These are phyloP conservation scores for Eubasilissa regina DNA, from an alignment of 1,140 invertebrate genomes.

Conservation along the genomic window DNA sequence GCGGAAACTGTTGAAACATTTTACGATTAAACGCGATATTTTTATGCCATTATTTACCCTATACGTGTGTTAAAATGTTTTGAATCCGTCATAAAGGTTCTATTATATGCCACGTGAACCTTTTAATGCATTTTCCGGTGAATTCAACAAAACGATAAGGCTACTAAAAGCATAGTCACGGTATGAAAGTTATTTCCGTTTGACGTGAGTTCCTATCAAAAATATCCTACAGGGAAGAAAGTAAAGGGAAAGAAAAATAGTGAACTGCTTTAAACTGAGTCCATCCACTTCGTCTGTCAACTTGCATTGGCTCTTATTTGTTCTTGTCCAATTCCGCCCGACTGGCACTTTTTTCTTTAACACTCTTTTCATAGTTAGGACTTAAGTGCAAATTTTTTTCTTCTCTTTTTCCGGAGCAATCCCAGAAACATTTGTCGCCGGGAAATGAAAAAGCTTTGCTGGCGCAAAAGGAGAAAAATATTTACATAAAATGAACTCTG, in stretches of 20 bases:
- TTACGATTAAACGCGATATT: constrained; percentile 2
- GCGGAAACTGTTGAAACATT: constrained; percentile 22
- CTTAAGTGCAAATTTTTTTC: constrained; percentile 38
- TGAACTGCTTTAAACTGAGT: constrained; percentile 26
- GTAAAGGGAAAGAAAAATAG: constrained; percentile 31
- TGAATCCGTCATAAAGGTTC: constrained; percentile 17
- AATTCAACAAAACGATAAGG: constrained; percentile 41
- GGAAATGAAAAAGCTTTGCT: constrained; percentile 27
- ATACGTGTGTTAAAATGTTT: constrained; percentile 19
- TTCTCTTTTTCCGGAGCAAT: background rate
- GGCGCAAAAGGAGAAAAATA: background rate
- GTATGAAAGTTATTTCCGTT: constrained; percentile 44
- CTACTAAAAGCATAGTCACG: constrained; percentile 27
- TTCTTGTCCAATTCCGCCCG: constrained; percentile 55
- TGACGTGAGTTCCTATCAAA: constrained; percentile 38
- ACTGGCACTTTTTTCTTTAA: constrained; percentile 45
- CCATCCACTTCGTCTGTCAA: constrained; percentile 54
- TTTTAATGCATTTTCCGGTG: constrained; percentile 45
- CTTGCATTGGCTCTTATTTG: constrained; percentile 54
- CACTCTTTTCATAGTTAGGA: constrained; percentile 40
- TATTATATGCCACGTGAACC: constrained; percentile 26
- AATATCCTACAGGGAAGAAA: constrained; percentile 25
- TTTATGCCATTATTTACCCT: constrained; percentile 16
- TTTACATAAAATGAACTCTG: constrained; percentile 19
- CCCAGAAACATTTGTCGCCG: constrained; percentile 23